Evolutionary conservation across 2,113 vertebrate species (phyloP).

Genomic region (Terrapene triunguis): DNA sequence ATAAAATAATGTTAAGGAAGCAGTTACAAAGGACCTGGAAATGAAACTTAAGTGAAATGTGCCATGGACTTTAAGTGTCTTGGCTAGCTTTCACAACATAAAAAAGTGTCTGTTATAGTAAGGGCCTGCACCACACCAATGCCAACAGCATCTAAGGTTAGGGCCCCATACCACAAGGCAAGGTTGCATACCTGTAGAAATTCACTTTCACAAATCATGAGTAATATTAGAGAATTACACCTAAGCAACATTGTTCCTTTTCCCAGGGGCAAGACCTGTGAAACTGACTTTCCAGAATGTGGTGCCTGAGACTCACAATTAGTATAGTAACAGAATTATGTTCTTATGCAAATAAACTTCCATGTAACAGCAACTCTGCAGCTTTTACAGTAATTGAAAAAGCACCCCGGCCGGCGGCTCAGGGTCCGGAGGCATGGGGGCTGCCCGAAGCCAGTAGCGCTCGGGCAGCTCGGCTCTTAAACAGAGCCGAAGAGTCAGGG

Average conservation of each 20-base stretch:
- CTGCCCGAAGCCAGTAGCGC: too few relatives aligned
- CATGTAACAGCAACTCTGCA: not conserved
- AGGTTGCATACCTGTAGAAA: fast-evolving
- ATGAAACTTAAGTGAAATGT: not conserved
- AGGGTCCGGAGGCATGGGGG: too few relatives aligned
- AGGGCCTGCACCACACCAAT: too few relatives aligned
- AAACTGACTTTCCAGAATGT: fast-evolving
- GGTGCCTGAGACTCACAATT: fast-evolving
- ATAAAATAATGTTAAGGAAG: constrained; percentile 58
- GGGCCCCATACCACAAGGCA: too few relatives aligned
- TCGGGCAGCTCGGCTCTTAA: too few relatives aligned
- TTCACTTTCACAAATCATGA: fast-evolving
- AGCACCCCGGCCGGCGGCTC: too few relatives aligned
- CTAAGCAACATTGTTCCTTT: fast-evolving
- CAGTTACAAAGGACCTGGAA: constrained; percentile 57
- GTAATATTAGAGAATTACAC: not conserved
- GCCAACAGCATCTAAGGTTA: not conserved
- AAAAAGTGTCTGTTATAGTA: not conserved
- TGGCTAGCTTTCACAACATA: not conserved
- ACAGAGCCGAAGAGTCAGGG: too few relatives aligned
- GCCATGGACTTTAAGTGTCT: not conserved
- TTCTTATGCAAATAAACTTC: not conserved
- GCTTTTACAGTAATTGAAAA: not conserved
- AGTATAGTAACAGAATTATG: fast-evolving
- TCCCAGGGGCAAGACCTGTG: fast-evolving